Evolutionary conservation across 2,113 vertebrate genomes (phyloP).

Genomic region (Galemys pyrenaicus): DNA sequence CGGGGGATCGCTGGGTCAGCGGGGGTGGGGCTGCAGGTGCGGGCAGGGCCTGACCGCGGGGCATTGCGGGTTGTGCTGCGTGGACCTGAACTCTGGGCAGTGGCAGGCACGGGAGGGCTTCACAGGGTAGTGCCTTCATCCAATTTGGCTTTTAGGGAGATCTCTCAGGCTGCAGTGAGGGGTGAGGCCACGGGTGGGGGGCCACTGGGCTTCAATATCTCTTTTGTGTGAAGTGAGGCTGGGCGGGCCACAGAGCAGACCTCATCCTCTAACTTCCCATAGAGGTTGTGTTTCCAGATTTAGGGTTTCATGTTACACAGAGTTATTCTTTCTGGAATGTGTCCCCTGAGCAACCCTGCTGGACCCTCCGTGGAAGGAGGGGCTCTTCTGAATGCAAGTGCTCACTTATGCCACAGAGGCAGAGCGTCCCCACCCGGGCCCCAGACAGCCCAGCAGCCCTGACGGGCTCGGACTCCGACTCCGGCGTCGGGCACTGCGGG

Average conservation of each 20-base stretch:
- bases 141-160: constrained; percentile 47
- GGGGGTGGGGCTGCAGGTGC: neutral
- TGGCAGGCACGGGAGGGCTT: neutral
- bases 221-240: constrained; percentile 64
- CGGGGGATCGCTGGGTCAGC: neutral
- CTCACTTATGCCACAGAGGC: neutral
- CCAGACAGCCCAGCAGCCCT: neutral
- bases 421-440: neutral
- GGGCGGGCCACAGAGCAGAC: constrained; percentile 59
- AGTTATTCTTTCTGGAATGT: constrained; percentile 81
- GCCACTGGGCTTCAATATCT: constrained; percentile 72
- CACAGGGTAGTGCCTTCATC: neutral
- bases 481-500: too few relatives aligned
- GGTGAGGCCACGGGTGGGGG: constrained; percentile 20
- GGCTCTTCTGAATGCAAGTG: constrained; percentile 52
- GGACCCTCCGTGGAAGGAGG: constrained; percentile 74
- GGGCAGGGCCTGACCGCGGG: neutral
- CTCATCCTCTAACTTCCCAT: constrained; percentile 77
- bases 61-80: neutral
- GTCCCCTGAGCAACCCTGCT: constrained; percentile 75
- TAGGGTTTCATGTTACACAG: constrained; percentile 78
- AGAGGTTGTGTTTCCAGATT: constrained; percentile 78
- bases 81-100: neutral
- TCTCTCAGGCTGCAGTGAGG: neutral
- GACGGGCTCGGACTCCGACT: too few relatives aligned